Evolutionary conservation across 2,888 invertebrate species (phyloP).

Genomic region (Phortica magna): DNA sequence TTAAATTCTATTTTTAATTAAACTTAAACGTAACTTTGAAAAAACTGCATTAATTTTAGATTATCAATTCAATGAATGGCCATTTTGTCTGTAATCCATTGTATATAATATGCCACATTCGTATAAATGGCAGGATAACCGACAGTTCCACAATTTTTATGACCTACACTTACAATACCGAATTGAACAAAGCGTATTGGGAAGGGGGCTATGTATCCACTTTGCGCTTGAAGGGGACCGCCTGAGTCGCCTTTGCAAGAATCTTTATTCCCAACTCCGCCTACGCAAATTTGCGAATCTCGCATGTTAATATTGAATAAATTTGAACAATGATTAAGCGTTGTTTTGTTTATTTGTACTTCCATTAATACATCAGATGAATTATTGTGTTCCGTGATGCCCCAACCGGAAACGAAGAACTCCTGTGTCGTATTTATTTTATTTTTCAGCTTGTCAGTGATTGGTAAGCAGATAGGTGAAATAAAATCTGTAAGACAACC

Average conservation of each 20-base stretch:
- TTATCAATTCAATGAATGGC: too few relatives aligned
- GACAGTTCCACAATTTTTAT: slow-evolving; percentile 79
- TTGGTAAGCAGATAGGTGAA: slow-evolving; percentile 66
- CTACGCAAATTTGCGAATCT: slow-evolving; percentile 79
- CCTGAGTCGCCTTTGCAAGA: slow-evolving; percentile 72
- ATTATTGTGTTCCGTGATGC: slow-evolving; percentile 65
- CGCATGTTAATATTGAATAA: slow-evolving; percentile 53
- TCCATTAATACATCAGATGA: slow-evolving; percentile 64
- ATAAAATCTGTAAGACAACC: slow-evolving; percentile 50
- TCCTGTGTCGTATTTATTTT: slow-evolving; percentile 47
- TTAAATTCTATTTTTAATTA: too few relatives aligned
- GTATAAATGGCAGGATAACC: slow-evolving; percentile 80
- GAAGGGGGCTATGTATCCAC: slow-evolving; percentile 52
- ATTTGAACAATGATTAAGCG: slow-evolving; percentile 50
- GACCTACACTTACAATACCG: slow-evolving; percentile 83
- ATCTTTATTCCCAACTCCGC: slow-evolving; percentile 64
- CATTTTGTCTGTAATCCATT: slow-evolving; percentile 79
- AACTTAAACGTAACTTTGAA: too few relatives aligned
- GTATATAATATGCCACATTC: slow-evolving; percentile 78
- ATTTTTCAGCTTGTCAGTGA: slow-evolving; percentile 57
- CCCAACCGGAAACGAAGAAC: slow-evolving; percentile 68
- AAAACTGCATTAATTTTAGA: too few relatives aligned
- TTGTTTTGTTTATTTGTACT: slow-evolving; percentile 59
- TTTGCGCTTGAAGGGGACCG: slow-evolving; percentile 65
- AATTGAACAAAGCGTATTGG: slow-evolving; percentile 63